These are phyloP conservation scores for Falco biarmicus DNA, from an alignment of 2,797 vertebrate genomes.

Conservation along the genomic window DNA sequence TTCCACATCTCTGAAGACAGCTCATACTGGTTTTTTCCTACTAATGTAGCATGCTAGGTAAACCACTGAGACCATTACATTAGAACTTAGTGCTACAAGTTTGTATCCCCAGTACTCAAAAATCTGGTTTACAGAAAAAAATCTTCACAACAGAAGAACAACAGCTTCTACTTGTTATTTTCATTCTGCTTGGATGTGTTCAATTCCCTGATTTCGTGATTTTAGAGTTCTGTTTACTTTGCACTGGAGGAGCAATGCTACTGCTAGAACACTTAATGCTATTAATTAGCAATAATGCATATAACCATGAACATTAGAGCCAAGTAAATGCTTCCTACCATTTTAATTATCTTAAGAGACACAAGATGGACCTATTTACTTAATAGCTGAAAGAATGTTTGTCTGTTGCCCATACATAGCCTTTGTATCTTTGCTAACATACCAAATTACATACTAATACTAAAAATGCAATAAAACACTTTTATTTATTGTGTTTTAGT, in stretches of 20 bases:
- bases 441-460: not conserved
- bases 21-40: not conserved
- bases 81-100: not conserved
- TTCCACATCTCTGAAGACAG: conserved; percentile 10
- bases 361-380: conserved; percentile 28
- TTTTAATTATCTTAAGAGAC: conserved; percentile 66
- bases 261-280: conserved; percentile 51
- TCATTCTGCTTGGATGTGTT: conserved; percentile 9
- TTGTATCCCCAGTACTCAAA: not conserved
- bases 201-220: conserved; percentile 28
- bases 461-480: conserved; percentile 4
- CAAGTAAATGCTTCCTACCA: conserved; percentile 39
- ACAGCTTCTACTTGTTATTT: not conserved
- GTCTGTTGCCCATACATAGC: not conserved
- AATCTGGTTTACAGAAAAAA: not conserved
- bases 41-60: not conserved
- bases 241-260: not conserved
- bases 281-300: conserved; percentile 65
- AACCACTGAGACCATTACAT: not conserved
- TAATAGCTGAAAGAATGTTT: conserved; percentile 31
- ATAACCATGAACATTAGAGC: conserved; percentile 9
- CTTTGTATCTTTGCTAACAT: conserved; percentile 24
- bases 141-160: not conserved
- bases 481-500: conserved; percentile 47
- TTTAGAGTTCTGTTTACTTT: conserved; percentile 52